Percentiles rank a stretch among this genome's conserved stretches.
Conservation (phyloP, 2,797 vertebrate species). For the Alectoris magna region DNA sequence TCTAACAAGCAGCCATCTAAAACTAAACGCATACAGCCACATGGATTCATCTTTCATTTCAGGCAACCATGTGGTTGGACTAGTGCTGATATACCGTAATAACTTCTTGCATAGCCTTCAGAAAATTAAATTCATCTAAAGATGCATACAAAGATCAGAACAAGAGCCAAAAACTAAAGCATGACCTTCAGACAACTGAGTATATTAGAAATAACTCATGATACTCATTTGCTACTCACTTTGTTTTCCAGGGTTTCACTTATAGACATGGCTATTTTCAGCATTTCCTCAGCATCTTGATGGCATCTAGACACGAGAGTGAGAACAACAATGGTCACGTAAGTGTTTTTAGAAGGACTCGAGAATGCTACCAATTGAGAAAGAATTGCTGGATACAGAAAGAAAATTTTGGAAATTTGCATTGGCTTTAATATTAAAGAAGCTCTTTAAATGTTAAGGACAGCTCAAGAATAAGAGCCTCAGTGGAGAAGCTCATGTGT, state of each 20-base stretch:
- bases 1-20: not conserved
- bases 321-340: constrained; percentile 11
- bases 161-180: not conserved
- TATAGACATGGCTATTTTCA: constrained; percentile 87
- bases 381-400: not conserved
- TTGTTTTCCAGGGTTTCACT: constrained; percentile 87
- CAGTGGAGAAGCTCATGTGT: not conserved
- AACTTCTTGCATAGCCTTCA: not conserved
- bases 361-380: not conserved
- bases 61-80: not conserved
- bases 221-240: constrained; percentile 76
- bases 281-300: constrained; percentile 91
- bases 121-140: not conserved
- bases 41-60: not conserved
- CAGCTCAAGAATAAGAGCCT: not conserved
- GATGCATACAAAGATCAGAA: not conserved
- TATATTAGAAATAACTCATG: not conserved
- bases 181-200: not conserved
- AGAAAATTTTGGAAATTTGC: not conserved
- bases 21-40: not conserved
- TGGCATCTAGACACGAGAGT: constrained; percentile 83
- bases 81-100: not conserved
- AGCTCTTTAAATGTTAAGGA: not conserved
- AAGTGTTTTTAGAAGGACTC: not conserved
- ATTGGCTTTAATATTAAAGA: not conserved